Base-by-base conservation (phyloP, 2,888 invertebrate genomes). In the Drosophila yooni region DNA sequence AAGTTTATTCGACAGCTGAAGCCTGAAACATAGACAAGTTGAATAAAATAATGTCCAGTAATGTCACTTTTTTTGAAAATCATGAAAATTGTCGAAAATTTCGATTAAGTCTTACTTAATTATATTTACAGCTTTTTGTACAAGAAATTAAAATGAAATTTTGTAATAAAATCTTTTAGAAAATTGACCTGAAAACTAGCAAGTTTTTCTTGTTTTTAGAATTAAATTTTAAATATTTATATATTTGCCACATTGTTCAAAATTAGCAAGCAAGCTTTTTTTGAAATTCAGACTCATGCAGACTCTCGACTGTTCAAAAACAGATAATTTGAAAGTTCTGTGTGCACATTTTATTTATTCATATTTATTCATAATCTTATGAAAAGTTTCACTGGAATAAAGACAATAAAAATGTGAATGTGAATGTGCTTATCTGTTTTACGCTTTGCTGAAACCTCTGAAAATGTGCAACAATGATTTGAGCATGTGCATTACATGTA, bases 391-490 rank as follows among this genome's bases (percentile, higher is more conserved):
- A 18, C 1, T 3, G 3, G 7, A 1, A 36, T 8, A 18, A 8
- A 0, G 0, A 18, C 18, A 38, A 38, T 18, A 3, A 18, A 18
- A 38, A 21, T 21, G 21, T 21, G 21, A 21, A 21, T 21, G 21
- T 21, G 43, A 43, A 43, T n/a, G 2, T n/a, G 5, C 2, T 2
- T 11, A 40, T 11, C 5, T 10, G 11, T 11, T 43, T 43, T n/a
- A n/a, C 5, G n/a, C 0, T n/a, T 40, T 5, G 11, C 2, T 40
- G n/a, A n/a, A n/a, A n/a, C 5, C n/a, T 21, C 0, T n/a, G 6
- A 43, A 7, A 46, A 46, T 0, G 21, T 13, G 13, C 13, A 43
- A 43, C 1, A 43, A 10, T 10, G 10, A n/a, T 2, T 40, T 40
- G 5, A n/a, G 0, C 10, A 10, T 10, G n/a, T 2, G n/a, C n/a